phyloP scores from a whole-genome alignment of 2,113 vertebrate species.

The Thomomys bottae region DNA sequence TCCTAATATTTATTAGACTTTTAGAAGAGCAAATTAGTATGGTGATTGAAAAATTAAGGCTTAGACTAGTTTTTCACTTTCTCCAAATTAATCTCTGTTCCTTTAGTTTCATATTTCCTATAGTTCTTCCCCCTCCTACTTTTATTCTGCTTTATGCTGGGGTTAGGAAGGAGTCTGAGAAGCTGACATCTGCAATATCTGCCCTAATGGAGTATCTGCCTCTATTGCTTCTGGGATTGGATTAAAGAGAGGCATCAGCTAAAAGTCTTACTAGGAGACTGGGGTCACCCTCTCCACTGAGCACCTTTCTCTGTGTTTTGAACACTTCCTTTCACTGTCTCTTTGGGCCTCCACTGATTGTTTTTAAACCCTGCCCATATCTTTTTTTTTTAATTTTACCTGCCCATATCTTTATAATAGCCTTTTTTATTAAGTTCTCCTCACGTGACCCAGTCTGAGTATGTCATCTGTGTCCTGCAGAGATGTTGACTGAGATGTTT shows the following conservation, averaged over 20 bases:
- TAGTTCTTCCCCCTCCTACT: not conserved
- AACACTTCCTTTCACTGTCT: not conserved
- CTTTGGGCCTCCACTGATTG: not conserved
- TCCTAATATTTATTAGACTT: constrained; percentile 33
- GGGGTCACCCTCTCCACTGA: not conserved
- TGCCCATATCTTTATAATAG: not conserved
- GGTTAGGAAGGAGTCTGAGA: fast-evolving
- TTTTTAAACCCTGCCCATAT: not conserved
- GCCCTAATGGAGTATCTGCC: not conserved
- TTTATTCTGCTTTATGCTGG: not conserved
- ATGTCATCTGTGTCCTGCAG: not conserved
- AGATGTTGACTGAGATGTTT: not conserved
- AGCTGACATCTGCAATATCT: not conserved
- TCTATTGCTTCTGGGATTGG: not conserved
- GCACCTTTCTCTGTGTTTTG: not conserved
- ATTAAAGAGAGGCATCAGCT: not conserved
- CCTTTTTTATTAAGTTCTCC: not conserved
- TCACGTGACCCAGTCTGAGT: not conserved
- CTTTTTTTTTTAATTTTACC: no score
- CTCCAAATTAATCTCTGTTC: not conserved
- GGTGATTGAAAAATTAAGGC: constrained; percentile 4
- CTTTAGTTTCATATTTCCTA: not conserved
- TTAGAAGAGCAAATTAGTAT: constrained; percentile 17
- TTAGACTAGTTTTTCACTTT: not conserved
- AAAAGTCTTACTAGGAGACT: not conserved